Percentiles rank a stretch among this genome's conserved stretches.
Evolutionary conservation across 2,113 vertebrate genomes (phyloP).

Genomic region (Ptychochromis oligacanthus): DNA sequence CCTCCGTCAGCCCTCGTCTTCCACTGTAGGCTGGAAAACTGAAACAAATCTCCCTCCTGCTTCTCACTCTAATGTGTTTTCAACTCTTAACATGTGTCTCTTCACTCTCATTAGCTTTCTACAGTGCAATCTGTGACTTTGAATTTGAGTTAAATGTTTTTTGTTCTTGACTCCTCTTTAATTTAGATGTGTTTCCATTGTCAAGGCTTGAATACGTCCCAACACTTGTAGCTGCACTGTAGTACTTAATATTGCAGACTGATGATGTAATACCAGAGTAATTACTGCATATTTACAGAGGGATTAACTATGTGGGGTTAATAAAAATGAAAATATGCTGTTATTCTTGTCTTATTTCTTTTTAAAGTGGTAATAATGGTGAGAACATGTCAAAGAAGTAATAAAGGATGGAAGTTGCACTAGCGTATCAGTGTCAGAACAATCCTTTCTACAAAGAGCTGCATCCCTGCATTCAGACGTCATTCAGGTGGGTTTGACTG

Average conservation of each 20-base stretch:
- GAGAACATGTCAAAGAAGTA: neutral
- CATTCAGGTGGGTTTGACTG: too few relatives aligned
- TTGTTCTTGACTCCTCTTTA: neutral
- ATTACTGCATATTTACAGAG: neutral
- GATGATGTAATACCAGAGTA: neutral
- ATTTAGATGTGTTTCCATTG: too few relatives aligned
- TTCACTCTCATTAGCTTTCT: neutral
- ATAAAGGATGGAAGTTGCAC: neutral
- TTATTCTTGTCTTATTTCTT: neutral
- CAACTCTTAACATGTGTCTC: neutral
- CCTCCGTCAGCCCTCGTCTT: neutral
- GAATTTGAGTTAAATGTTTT: neutral
- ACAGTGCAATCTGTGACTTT: neutral
- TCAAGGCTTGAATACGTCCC: neutral
- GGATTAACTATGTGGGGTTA: neutral
- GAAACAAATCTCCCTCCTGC: neutral
- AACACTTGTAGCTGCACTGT: neutral
- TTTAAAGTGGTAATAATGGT: neutral
- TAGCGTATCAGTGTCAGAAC: neutral
- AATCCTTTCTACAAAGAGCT: accelerated
- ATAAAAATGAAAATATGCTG: neutral
- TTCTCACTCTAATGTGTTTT: neutral
- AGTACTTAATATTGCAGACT: neutral
- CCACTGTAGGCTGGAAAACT: neutral
- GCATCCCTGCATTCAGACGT: too few relatives aligned